These are phyloP conservation scores for Himalopsyche japonica DNA, from an alignment of 2,888 invertebrate genomes.

Conservation along the genomic window DNA sequence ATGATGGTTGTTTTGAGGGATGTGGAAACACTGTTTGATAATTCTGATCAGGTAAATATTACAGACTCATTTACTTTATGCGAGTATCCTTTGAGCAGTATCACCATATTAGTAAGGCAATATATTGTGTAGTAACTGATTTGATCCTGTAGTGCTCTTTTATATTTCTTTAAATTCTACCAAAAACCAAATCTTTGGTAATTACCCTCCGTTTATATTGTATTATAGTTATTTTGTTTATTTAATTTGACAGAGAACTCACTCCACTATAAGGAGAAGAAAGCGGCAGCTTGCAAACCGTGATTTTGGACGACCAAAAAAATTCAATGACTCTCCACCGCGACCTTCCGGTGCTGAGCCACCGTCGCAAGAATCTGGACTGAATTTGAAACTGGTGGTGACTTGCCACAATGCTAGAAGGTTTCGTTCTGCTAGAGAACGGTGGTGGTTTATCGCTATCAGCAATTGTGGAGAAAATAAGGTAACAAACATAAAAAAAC, in stretches of 20 bases:
- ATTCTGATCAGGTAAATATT: conserved; percentile 13
- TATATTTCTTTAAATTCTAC: too few relatives aligned
- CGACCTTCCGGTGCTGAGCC: conserved; percentile 43
- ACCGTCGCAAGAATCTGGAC: conserved; percentile 16
- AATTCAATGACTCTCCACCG: conserved; percentile 35
- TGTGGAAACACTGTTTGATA: conserved; percentile 57
- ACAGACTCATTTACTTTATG: background rate
- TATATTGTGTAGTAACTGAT: too few relatives aligned
- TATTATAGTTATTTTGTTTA: too few relatives aligned
- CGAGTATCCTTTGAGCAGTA: too few relatives aligned
- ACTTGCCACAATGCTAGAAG: conserved; percentile 69
- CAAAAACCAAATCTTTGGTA: too few relatives aligned
- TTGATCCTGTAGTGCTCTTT: too few relatives aligned
- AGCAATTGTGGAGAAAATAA: conserved; percentile 75
- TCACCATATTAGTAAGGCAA: too few relatives aligned
- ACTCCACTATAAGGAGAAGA: conserved; percentile 3
- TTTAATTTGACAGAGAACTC: background rate
- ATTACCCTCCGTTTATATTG: too few relatives aligned
- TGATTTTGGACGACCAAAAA: background rate
- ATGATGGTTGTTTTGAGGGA: conserved; percentile 52
- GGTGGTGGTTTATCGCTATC: conserved; percentile 94
- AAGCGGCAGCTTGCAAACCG: background rate
- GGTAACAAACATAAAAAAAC: conserved; percentile 48
- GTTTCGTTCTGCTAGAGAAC: conserved; percentile 79
- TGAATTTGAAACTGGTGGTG: conserved; percentile 49